A percentile compares a stretch with the other conserved stretches of the same genome.
phyloP scores from a whole-genome alignment of 2,797 vertebrate genomes.

The Orientallactaga sibirica region DNA sequence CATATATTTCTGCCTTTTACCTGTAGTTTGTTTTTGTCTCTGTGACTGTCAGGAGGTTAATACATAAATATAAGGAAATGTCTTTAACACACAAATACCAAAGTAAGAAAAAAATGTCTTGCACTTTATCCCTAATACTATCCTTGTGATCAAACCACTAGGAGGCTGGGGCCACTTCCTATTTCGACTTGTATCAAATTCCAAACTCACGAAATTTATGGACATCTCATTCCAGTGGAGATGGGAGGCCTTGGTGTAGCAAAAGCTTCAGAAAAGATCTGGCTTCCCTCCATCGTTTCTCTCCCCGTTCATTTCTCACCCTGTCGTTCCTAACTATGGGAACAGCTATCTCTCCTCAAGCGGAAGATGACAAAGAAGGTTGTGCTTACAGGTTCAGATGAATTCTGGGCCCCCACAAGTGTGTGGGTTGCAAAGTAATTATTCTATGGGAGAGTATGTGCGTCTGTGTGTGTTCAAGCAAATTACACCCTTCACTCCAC shows the following conservation, averaged over 20 bases:
- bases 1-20: too few relatives aligned
- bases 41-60: too few relatives aligned
- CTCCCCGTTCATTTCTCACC: neutral
- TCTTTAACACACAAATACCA: too few relatives aligned
- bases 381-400: neutral
- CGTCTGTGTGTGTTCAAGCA: neutral
- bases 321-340: neutral
- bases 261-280: neutral
- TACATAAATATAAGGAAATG: too few relatives aligned
- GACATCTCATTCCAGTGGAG: neutral
- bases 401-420: slow-evolving; percentile 30
- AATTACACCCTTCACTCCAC: slow-evolving; percentile 63
- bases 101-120: too few relatives aligned
- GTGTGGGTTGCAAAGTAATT: slow-evolving; percentile 47
- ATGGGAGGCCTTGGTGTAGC: neutral
- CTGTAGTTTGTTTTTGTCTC: too few relatives aligned
- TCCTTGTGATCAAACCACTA: too few relatives aligned
- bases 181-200: neutral
- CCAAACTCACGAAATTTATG: neutral
- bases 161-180: neutral
- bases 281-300: neutral
- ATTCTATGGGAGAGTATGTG: neutral
- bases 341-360: slow-evolving; percentile 47
- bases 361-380: slow-evolving; percentile 42
- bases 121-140: too few relatives aligned